These are phyloP conservation scores for Cryptotermes secundus DNA, from an alignment of 1,140 invertebrate species.

Conservation along the genomic window DNA sequence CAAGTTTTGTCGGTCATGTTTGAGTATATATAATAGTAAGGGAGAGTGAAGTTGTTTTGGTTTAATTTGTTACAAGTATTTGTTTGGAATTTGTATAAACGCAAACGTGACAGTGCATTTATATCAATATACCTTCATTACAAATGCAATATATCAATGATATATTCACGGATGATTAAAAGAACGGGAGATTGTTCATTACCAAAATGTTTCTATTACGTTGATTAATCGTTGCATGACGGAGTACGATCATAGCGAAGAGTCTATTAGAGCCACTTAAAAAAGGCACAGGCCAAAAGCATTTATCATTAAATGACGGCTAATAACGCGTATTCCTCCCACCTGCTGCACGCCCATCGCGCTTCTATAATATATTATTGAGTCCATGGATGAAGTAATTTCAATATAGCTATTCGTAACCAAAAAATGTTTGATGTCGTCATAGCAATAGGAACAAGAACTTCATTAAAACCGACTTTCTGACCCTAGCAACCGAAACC, in stretches of 20 bases:
- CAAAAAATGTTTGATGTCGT: background rate
- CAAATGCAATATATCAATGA: too few species aligned
- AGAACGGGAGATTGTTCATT: background rate
- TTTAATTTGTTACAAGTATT: too few species aligned
- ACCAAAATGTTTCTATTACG: background rate
- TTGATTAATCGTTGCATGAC: background rate
- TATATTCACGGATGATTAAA: background rate
- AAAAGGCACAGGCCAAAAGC: background rate
- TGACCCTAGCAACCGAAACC: background rate
- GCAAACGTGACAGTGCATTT: too few species aligned
- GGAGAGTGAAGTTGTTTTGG: too few species aligned
- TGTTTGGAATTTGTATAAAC: too few species aligned
- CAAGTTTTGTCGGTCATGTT: too few species aligned
- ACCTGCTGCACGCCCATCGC: background rate
- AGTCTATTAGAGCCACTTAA: slow-evolving; percentile 13
- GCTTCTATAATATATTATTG: background rate
- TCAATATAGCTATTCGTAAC: background rate
- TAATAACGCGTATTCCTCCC: background rate
- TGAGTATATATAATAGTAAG: too few species aligned
- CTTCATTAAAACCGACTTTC: background rate
- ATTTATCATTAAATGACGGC: slow-evolving; percentile 8
- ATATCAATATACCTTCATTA: too few species aligned
- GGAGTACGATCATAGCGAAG: background rate
- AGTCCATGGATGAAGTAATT: background rate
- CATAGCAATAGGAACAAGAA: background rate